These are phyloP conservation scores for Synergus laeviventris DNA, from an alignment of 2,888 invertebrate genomes.

Conservation along the genomic window DNA sequence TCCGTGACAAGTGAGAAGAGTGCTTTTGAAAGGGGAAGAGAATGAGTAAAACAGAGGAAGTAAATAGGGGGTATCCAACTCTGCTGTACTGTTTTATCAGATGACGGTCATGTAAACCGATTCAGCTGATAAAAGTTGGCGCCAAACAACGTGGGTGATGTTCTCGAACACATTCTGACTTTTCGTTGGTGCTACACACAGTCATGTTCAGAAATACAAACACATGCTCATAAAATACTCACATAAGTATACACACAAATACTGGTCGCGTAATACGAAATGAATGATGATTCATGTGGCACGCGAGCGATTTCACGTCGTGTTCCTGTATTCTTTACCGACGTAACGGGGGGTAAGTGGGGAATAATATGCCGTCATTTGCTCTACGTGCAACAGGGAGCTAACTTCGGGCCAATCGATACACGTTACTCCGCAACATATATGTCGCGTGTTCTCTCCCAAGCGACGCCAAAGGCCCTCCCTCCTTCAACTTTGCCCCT, in stretches of 20 bases:
- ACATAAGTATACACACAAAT: conserved; percentile 37
- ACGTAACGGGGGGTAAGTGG: conserved; percentile 61
- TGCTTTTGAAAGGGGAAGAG: neutral
- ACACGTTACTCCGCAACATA: conserved; percentile 27
- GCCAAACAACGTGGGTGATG: conserved; percentile 59
- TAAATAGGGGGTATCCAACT: conserved; percentile 64
- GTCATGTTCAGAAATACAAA: conserved; percentile 15
- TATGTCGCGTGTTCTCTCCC: conserved; percentile 19
- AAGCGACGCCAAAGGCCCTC: conserved; percentile 11
- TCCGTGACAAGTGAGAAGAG: conserved; percentile 8
- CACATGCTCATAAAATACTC: conserved; percentile 24
- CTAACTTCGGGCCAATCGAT: conserved; percentile 57
- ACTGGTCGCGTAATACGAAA: conserved; percentile 66
- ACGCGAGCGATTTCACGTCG: conserved; percentile 69
- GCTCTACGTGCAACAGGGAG: conserved; percentile 68
- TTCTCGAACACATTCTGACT: neutral
- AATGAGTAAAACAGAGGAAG: conserved; percentile 50
- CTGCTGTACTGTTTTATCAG: conserved; percentile 60
- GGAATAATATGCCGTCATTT: conserved; percentile 71
- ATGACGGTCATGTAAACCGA: conserved; percentile 68
- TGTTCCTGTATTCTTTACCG: conserved; percentile 37
- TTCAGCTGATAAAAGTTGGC: conserved; percentile 64
- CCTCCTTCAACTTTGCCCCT: neutral
- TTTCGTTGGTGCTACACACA: conserved; percentile 14
- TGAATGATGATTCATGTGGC: conserved; percentile 72